Conservation (phyloP, 2,113 vertebrate species). For the Neolamprologus hecqui region DNA sequence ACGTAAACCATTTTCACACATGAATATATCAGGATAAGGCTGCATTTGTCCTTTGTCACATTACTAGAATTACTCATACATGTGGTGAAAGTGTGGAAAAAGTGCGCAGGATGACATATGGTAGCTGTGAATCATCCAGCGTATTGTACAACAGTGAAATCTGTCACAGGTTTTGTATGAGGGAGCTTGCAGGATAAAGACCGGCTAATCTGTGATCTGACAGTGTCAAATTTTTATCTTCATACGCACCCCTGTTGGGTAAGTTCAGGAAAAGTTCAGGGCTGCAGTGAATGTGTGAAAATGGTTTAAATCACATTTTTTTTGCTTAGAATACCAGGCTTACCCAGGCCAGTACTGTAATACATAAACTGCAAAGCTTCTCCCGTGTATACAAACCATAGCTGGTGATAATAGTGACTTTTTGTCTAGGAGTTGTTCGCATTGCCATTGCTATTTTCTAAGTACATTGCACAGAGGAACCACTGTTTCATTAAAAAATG, state of each 20-base stretch:
- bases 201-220: neutral
- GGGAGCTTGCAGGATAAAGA: neutral
- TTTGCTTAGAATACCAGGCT: neutral
- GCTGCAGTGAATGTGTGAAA: neutral
- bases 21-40: neutral
- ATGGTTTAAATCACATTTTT: neutral
- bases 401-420: neutral
- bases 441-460: neutral
- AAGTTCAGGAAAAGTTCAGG: neutral
- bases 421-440: neutral
- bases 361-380: neutral
- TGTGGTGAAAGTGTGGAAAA: neutral
- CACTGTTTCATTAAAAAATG: neutral
- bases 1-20: neutral
- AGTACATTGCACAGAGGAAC: neutral
- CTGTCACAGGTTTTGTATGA: neutral
- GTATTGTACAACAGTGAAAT: neutral
- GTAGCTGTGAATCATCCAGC: neutral
- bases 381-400: neutral
- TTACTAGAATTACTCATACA: neutral
- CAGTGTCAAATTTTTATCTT: neutral
- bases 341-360: neutral
- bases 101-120: neutral
- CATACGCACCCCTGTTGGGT: neutral
- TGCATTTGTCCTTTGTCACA: neutral